Evolutionary conservation across 2,797 vertebrate species (phyloP).

Genomic region (Propithecus deckenii): DNA sequence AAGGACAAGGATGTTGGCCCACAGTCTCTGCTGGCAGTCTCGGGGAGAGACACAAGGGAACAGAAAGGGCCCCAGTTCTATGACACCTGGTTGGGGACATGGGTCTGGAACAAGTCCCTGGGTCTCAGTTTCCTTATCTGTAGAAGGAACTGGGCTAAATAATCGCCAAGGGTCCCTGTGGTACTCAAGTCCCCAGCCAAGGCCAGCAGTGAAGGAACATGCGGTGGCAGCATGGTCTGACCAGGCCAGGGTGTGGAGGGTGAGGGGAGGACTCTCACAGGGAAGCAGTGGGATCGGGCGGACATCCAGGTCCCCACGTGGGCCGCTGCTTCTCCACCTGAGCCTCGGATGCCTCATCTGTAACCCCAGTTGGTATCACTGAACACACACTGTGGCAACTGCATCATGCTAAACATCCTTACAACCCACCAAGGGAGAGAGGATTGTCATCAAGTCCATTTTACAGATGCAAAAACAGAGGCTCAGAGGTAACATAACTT

Average conservation of each 20-base stretch:
- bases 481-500: neutral
- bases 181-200: neutral
- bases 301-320: rapidly evolving
- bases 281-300: neutral
- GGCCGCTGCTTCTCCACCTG: neutral
- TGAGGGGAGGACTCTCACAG: neutral
- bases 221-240: neutral
- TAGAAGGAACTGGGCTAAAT: neutral
- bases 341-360: neutral
- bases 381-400: neutral
- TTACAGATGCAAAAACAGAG: slow-evolving; percentile 50
- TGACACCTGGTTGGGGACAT: neutral
- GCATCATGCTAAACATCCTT: neutral
- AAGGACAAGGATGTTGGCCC: neutral
- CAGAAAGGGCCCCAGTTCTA: neutral
- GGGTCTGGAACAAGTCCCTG: neutral
- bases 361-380: neutral
- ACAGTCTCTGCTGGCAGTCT: neutral
- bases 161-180: neutral
- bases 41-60: neutral
- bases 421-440: neutral
- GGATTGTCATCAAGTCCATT: neutral
- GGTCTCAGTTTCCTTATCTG: neutral
- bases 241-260: neutral
- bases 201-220: neutral